Conservation (phyloP, 2,888 invertebrate genomes). For the Trichogramma dendrolimi region DNA sequence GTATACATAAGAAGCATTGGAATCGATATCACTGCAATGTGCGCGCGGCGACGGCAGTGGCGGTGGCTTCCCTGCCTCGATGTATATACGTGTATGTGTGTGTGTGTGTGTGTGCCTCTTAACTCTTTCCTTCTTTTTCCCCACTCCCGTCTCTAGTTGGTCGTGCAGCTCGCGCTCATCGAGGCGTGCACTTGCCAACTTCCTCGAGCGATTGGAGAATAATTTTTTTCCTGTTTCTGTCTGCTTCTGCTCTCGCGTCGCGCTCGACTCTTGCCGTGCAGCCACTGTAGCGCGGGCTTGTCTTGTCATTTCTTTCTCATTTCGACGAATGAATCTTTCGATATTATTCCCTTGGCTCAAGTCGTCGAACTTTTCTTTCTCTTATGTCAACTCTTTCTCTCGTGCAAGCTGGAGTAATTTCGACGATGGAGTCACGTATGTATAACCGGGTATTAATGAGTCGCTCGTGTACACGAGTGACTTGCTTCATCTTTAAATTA, state of each 20-base stretch:
- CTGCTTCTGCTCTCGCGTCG: slow-evolving; percentile 28
- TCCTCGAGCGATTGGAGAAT: slow-evolving; percentile 33
- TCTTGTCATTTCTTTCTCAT: slow-evolving; percentile 1
- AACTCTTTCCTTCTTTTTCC: slow-evolving; percentile 44
- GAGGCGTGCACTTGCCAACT: slow-evolving; percentile 41
- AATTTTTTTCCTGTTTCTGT: slow-evolving; percentile 26
- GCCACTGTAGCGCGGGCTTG: not conserved
- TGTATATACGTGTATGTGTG: slow-evolving; percentile 11
- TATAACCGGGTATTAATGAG: too few species aligned
- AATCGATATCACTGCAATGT: slow-evolving; percentile 53
- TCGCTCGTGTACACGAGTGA: too few species aligned
- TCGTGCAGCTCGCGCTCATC: slow-evolving; percentile 34
- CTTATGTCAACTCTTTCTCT: slow-evolving; percentile 12
- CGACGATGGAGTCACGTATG: too few species aligned
- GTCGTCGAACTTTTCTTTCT: slow-evolving; percentile 11
- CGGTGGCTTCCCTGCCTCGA: slow-evolving; percentile 28
- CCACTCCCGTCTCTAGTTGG: slow-evolving; percentile 2
- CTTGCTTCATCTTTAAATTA: too few species aligned
- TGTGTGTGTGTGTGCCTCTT: slow-evolving; percentile 34
- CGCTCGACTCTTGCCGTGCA: slow-evolving; percentile 1
- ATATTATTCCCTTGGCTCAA: slow-evolving; percentile 22
- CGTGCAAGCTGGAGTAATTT: slow-evolving; percentile 19
- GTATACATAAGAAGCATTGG: slow-evolving; percentile 49
- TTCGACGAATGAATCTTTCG: slow-evolving; percentile 19
- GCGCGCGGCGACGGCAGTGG: slow-evolving; percentile 38